Evolutionary conservation across 1,140 invertebrate species (phyloP).

Genomic region (Eciton burchellii): DNA sequence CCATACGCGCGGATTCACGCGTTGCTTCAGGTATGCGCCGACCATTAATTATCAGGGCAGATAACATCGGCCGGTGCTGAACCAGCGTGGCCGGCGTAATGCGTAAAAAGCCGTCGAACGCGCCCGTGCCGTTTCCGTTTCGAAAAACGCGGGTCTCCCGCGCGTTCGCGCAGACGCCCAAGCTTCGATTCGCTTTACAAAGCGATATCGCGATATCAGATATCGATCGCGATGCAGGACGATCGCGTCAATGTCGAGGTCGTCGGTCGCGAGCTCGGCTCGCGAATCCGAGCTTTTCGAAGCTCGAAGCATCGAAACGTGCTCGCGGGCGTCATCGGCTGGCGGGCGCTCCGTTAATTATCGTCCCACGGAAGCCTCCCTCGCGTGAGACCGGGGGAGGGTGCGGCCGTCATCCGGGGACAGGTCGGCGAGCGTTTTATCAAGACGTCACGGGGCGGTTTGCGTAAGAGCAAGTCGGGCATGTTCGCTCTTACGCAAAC

Average conservation of each 20-base stretch:
- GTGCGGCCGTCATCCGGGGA: constrained; percentile 74
- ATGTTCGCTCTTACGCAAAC: not conserved
- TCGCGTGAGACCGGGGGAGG: constrained; percentile 75
- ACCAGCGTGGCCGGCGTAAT: constrained; percentile 25
- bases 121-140: constrained; percentile 2
- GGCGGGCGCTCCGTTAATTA: constrained; percentile 66
- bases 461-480: constrained; percentile 19
- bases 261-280: not conserved
- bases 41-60: constrained; percentile 57
- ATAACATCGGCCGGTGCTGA: constrained; percentile 41
- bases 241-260: not conserved
- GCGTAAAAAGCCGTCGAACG: constrained; percentile 30
- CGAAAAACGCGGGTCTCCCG: not conserved
- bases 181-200: too few species aligned
- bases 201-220: too few species aligned
- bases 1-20: constrained; percentile 57
- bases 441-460: constrained; percentile 70
- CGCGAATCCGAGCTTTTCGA: constrained; percentile 41
- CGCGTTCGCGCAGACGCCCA: not conserved
- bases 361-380: constrained; percentile 63
- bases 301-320: constrained; percentile 59
- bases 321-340: constrained; percentile 62
- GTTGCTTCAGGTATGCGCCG: constrained; percentile 58
- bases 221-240: not conserved
- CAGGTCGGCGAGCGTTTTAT: constrained; percentile 66